Evolutionary conservation across 2,797 vertebrate genomes (phyloP).

Genomic region (Onychomys leucogaster): DNA sequence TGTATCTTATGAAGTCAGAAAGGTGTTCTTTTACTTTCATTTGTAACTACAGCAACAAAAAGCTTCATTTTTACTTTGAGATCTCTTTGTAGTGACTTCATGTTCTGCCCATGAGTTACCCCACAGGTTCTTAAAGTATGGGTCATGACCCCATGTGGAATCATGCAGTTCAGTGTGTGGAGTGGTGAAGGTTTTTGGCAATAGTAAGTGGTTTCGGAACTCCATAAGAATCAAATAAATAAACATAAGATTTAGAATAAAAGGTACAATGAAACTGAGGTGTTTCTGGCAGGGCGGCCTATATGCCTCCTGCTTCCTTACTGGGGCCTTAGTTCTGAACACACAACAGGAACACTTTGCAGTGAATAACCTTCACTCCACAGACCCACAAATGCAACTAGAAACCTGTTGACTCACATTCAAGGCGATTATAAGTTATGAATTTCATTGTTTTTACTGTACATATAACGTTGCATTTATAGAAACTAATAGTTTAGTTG

Average conservation of each 20-base stretch:
- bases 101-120: neutral
- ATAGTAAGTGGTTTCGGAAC: neutral
- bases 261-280: neutral
- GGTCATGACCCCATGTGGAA: neutral
- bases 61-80: conserved; percentile 15
- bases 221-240: neutral
- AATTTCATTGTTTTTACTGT: neutral
- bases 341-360: neutral
- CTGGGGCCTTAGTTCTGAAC: neutral
- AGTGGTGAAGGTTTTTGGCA: too few relatives aligned
- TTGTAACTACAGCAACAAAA: neutral
- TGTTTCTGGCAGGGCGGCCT: neutral
- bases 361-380: neutral
- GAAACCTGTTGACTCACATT: neutral
- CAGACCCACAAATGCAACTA: neutral
- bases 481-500: neutral
- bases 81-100: neutral
- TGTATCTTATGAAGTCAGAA: neutral
- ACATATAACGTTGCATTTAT: neutral
- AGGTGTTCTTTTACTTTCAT: neutral
- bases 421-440: neutral
- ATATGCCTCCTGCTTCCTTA: neutral
- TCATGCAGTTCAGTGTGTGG: neutral
- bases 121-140: neutral
- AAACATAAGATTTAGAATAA: neutral